A percentile compares a stretch with the other conserved stretches of the same genome.
Evolutionary conservation across 2,113 vertebrate genomes (phyloP).

Genomic region (Epinephelus cyanopodus): DNA sequence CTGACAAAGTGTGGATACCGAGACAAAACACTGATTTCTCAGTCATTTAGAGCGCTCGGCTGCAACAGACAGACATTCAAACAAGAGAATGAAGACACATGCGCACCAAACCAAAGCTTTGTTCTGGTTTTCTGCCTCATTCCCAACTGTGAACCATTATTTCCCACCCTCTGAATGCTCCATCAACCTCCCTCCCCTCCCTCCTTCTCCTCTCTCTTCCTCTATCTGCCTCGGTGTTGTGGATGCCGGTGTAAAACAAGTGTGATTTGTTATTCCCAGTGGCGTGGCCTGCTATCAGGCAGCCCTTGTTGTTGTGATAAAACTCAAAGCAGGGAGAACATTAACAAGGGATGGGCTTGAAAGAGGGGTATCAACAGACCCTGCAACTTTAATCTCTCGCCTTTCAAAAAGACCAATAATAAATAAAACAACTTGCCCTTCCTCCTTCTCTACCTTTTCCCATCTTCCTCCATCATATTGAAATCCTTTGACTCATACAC

Average conservation of each 20-base stretch:
- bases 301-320: slow-evolving; percentile 67
- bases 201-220: not conserved
- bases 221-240: slow-evolving; percentile 40
- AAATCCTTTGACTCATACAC: slow-evolving; percentile 35
- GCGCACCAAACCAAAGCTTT: slow-evolving; percentile 22
- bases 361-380: slow-evolving; percentile 40
- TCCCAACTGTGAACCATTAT: slow-evolving; percentile 21
- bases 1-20: slow-evolving; percentile 25
- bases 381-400: slow-evolving; percentile 45
- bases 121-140: slow-evolving; percentile 22
- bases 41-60: slow-evolving; percentile 26
- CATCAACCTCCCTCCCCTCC: slow-evolving; percentile 24
- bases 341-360: slow-evolving; percentile 44
- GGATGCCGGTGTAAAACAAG: slow-evolving; percentile 67
- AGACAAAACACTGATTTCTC: slow-evolving; percentile 33
- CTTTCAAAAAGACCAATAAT: slow-evolving; percentile 36
- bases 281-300: slow-evolving; percentile 64
- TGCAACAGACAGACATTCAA: slow-evolving; percentile 28
- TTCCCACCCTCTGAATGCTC: slow-evolving; percentile 39
- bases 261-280: slow-evolving; percentile 72
- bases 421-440: slow-evolving; percentile 11
- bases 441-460: not conserved
- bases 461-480: not conserved
- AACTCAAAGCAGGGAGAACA: slow-evolving; percentile 53
- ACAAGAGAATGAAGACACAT: slow-evolving; percentile 11